Base-by-base conservation (phyloP, 2,888 invertebrate species). In the Campaea margaritaria region DNA sequence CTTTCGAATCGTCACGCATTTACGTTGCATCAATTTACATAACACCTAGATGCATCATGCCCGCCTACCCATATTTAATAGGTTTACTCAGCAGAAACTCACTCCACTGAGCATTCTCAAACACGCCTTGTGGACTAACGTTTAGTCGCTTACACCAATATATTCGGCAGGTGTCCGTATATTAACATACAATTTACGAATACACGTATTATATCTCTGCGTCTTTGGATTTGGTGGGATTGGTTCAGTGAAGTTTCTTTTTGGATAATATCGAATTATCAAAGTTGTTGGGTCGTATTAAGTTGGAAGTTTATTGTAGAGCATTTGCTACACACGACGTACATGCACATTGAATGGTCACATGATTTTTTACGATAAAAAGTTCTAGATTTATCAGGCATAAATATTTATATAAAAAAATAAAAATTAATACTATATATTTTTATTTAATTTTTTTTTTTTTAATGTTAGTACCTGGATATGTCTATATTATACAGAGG, bases 141-240 rank as follows among this genome's bases (percentile, higher is more conserved):
- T 14, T 50, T 50, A 54, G 50, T 38, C 79, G 76, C 76, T 79
- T 75, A 80, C 73, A 84, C 85, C 87, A 91, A 89, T 87, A 85
- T 90, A 91, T 91, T 87, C 91, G 86, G 89, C 91, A 91, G 91
- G 91, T 92, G 91, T 89, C 86, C 84, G 79, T 81, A 69, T 87
- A 91, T 92, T 91, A 87, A 90, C 91, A 92, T 91, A 91, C 89
- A 89, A 89, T 91, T 91, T 91, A 85, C 81, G 83, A 82, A 88
- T 82, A 78, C 65, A 56, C 53, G 50, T 65, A 55, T 55, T 57
- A 63, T 62, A 61, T 63, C 49, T 59, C 52, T 21, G 11, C 27
- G 14, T 39, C 16, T 50, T 41, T 21, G 16, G 54, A 85, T 85
- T 85, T 85, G 84, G 83, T 69, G 76, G 75, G 80, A 83, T 86